Base-by-base conservation (phyloP, 2,888 invertebrate species). In the Gymnoscelis rufifasciata region DNA sequence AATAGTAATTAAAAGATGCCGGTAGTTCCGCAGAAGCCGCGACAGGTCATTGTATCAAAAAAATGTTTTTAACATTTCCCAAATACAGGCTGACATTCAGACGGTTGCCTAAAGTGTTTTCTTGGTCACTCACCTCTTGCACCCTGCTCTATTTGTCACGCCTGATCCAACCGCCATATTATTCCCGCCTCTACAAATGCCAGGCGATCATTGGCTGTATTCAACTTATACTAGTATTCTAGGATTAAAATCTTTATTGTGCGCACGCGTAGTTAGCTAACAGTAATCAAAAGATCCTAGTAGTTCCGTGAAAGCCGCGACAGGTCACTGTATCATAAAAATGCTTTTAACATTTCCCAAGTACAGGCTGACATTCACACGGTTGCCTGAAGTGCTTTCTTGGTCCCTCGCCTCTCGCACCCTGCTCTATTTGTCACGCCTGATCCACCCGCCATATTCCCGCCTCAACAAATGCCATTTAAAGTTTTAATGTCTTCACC, bases 361-460 rank as follows among this genome's bases (percentile, higher is more conserved):
- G 35, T 28, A 38, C 43, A 44, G 12, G 14, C 44, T 49, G 49
- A 29, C 38, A 49, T 49, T 51, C 46, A 39, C 43, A 51, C 43
- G 39, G 14, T 35, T 43, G 35, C 38, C 33, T 33, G 23, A 31
- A 50, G 50, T 39, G 50, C 50, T 45, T 40, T 38, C 40, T 49
- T 38, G 41, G 41, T 31, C 43, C 52, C 54, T 43, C 43, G 41
- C 43, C 26, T 39, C 41, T 37, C 43, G 49, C 46, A 40, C 53
- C 51, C 53, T 11, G 7, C 15, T 15, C 19, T 52, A 55, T 55
- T 57, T 50, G 50, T 57, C 50, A 55, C 51, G 50, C 50, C 46
- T 53, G 55, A 57, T 55, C 53, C 49, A 38, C 50, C 53, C 55
- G 51, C 51, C 55, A 57, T 50, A 48, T 57, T 57, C 46, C 55